Evolutionary conservation across 1,140 invertebrate genomes (phyloP).

Genomic region (Trissolcus basalis): DNA sequence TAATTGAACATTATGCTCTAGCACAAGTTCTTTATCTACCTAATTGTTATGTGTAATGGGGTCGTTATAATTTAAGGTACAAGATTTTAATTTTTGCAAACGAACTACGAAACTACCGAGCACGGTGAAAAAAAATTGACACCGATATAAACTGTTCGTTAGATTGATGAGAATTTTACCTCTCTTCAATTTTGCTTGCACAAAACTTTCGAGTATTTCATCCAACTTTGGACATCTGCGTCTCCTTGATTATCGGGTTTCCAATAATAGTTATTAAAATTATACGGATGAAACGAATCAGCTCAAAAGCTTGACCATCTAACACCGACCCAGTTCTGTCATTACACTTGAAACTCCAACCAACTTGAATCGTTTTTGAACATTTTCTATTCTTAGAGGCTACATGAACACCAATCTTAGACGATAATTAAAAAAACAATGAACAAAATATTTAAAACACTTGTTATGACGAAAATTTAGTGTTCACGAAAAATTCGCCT

Average conservation of each 20-base stretch:
- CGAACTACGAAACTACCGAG: too few species aligned
- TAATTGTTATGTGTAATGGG: too few species aligned
- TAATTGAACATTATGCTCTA: too few species aligned
- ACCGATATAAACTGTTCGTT: background rate
- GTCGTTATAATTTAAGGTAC: too few species aligned
- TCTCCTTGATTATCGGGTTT: conserved; percentile 31
- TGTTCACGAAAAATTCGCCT: background rate
- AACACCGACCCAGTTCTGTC: conserved; percentile 24
- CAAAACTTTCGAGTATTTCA: conserved; percentile 37
- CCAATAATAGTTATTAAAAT: conserved; percentile 46
- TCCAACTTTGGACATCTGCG: conserved; percentile 36
- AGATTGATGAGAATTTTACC: conserved; percentile 6
- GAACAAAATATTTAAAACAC: conserved; percentile 14
- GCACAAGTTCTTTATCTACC: too few species aligned
- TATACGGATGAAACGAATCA: conserved; percentile 39
- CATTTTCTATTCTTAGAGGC: conserved; percentile 42
- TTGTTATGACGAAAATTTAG: too few species aligned
- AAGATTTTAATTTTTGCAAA: too few species aligned
- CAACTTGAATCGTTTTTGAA: conserved; percentile 49
- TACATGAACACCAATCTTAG: conserved; percentile 48
- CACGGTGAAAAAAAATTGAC: too few species aligned
- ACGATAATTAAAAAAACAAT: conserved; percentile 45
- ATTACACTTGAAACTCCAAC: conserved; percentile 42
- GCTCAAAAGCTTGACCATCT: conserved; percentile 45
- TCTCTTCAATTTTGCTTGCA: conserved; percentile 11